phyloP scores from a whole-genome alignment of 2,797 vertebrate species.

The Morus bassanus region DNA sequence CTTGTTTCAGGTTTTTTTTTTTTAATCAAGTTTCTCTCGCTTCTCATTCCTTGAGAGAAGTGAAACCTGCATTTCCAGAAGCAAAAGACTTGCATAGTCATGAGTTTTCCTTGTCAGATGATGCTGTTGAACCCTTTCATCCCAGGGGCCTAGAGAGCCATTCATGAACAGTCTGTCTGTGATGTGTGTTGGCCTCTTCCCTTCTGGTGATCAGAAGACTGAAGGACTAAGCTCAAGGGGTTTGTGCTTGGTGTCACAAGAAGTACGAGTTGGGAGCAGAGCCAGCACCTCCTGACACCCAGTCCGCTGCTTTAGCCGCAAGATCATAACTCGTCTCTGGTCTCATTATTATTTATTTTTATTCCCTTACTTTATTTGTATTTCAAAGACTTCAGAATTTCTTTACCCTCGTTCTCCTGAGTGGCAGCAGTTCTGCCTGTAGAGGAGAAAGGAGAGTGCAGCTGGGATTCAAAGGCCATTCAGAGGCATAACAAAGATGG shows the following conservation, averaged over 20 bases:
- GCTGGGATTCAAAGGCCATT: background rate
- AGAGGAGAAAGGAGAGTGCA: background rate
- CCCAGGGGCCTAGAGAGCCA: background rate
- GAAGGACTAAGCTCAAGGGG: background rate
- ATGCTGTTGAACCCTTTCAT: conserved; percentile 12
- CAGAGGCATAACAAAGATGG: background rate
- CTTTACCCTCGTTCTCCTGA: background rate
- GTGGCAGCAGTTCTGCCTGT: background rate
- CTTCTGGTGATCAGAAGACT: background rate
- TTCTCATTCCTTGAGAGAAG: conserved; percentile 8
- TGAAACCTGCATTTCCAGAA: conserved; percentile 43
- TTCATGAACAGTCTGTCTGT: background rate
- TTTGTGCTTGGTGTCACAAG: conserved; percentile 9
- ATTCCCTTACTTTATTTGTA: background rate
- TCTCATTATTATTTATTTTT: conserved; percentile 1
- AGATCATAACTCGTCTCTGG: background rate
- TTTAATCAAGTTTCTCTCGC: background rate
- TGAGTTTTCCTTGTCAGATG: conserved; percentile 37
- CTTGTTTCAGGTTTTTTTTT: background rate
- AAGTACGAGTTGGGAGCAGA: background rate
- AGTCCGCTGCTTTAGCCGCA: background rate
- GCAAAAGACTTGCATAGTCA: background rate
- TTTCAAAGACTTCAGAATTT: conserved; percentile 4
- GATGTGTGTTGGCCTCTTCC: background rate
- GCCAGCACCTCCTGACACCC: conserved; percentile 6